Evolutionary conservation across 2,113 vertebrate species (phyloP).

Genomic region (Limnothrissa miodon): DNA sequence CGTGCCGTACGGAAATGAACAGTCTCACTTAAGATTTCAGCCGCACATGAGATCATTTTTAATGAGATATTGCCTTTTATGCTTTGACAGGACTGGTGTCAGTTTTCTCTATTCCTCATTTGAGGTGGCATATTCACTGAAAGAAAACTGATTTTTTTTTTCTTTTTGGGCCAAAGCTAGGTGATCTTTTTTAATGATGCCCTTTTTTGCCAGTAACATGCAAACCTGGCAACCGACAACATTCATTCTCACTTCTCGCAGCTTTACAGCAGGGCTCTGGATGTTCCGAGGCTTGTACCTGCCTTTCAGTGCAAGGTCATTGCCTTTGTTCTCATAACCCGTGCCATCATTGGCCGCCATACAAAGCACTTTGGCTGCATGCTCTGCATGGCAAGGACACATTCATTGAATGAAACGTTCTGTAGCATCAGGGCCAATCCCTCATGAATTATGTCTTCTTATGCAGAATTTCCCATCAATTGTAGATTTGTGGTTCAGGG

Average conservation of each 20-base stretch:
- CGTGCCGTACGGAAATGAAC: not conserved
- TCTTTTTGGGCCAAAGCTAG: not conserved
- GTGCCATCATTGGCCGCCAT: not conserved
- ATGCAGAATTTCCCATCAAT: slow-evolving; percentile 4
- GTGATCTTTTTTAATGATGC: not conserved
- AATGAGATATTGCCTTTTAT: not conserved
- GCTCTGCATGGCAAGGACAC: not conserved
- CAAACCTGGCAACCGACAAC: not conserved
- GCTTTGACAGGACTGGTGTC: not conserved
- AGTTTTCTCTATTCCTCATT: not conserved
- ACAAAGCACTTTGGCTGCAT: not conserved
- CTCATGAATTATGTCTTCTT: not conserved
- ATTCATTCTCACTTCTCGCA: not conserved
- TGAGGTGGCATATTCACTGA: not conserved
- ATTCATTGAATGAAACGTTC: not conserved
- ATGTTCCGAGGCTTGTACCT: not conserved
- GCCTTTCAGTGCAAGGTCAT: not conserved
- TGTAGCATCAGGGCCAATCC: not conserved
- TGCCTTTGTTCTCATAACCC: not conserved
- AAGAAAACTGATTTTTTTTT: no score
- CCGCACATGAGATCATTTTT: not conserved
- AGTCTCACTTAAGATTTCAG: no score
- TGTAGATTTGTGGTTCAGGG: not conserved
- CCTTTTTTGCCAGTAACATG: not conserved
- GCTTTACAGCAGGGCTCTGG: not conserved